A percentile compares a stretch with the other conserved stretches of the same genome.
These are phyloP conservation scores for Hemithea aestivaria DNA, from an alignment of 2,888 invertebrate genomes.

Conservation along the genomic window DNA sequence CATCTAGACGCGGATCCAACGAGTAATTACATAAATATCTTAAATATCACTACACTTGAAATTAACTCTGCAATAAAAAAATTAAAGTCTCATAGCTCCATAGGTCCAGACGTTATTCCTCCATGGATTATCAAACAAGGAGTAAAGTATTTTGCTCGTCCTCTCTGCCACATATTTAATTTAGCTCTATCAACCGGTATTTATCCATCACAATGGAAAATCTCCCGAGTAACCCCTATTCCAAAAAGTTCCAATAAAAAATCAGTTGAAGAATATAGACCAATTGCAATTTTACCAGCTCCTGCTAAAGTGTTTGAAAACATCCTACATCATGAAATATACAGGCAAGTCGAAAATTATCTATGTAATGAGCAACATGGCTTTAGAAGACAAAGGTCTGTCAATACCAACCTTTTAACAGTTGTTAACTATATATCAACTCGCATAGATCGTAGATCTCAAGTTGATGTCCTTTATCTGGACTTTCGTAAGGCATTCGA, in stretches of 20 bases:
- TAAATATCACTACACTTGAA: neutral
- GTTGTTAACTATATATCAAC: neutral
- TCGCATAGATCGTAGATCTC: neutral
- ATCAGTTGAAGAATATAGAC: neutral
- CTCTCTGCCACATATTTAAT: no score
- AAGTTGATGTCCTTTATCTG: slow-evolving; percentile 1
- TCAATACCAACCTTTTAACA: neutral
- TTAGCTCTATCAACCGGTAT: neutral
- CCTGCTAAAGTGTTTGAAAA: slow-evolving; percentile 4
- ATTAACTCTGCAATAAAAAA: neutral
- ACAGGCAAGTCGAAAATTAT: neutral
- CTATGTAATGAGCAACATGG: slow-evolving; percentile 5
- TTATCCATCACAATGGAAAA: neutral
- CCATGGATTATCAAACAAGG: neutral
- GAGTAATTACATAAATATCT: slow-evolving; percentile 6
- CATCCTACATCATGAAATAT: neutral
- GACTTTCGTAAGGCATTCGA: slow-evolving; percentile 3
- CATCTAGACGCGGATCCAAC: neutral
- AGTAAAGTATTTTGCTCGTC: no score
- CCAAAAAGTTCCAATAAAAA: neutral
- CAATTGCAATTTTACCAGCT: neutral
- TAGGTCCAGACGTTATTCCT: neutral
- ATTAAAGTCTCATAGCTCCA: slow-evolving; percentile 1
- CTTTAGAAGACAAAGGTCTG: neutral
- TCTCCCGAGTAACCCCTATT: slow-evolving; percentile 1